A percentile compares a stretch with the other conserved stretches of the same genome.
These are phyloP conservation scores for Nemotelus nigrinus DNA, from an alignment of 2,888 invertebrate species.

Conservation along the genomic window DNA sequence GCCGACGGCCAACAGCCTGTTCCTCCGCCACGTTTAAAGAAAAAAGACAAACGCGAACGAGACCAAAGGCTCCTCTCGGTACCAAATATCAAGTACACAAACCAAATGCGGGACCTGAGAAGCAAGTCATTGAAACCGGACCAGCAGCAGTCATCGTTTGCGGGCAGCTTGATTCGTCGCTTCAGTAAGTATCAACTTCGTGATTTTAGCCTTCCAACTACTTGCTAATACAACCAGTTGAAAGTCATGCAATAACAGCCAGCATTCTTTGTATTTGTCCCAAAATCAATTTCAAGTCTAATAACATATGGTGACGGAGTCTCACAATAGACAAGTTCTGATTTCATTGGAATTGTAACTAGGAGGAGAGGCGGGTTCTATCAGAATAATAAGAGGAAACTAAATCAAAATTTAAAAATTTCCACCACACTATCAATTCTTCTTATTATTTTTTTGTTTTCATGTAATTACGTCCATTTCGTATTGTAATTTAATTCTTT, in stretches of 20 bases:
- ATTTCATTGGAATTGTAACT: slow-evolving; percentile 22
- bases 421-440: slow-evolving; percentile 13
- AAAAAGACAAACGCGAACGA: slow-evolving; percentile 66
- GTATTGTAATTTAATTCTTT: too few species aligned
- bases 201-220: slow-evolving; percentile 29
- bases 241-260: slow-evolving; percentile 14
- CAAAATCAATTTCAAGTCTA: slow-evolving; percentile 3
- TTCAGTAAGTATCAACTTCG: slow-evolving; percentile 82
- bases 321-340: background rate
- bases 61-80: slow-evolving; percentile 79
- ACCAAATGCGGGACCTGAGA: slow-evolving; percentile 63
- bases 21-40: slow-evolving; percentile 68
- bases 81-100: slow-evolving; percentile 76
- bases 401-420: slow-evolving; percentile 12
- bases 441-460: slow-evolving; percentile 27
- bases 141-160: slow-evolving; percentile 68
- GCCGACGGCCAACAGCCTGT: slow-evolving; percentile 64
- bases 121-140: slow-evolving; percentile 60
- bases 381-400: slow-evolving; percentile 33
- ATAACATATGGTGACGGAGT: slow-evolving; percentile 32
- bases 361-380: slow-evolving; percentile 34
- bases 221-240: background rate
- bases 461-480: background rate
- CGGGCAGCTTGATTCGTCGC: slow-evolving; percentile 82
- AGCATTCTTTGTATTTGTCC: slow-evolving; percentile 27